A percentile compares a stretch with the other conserved stretches of the same genome.
phyloP scores from a whole-genome alignment of 2,888 invertebrate species.

The Incurvaria masculella region DNA sequence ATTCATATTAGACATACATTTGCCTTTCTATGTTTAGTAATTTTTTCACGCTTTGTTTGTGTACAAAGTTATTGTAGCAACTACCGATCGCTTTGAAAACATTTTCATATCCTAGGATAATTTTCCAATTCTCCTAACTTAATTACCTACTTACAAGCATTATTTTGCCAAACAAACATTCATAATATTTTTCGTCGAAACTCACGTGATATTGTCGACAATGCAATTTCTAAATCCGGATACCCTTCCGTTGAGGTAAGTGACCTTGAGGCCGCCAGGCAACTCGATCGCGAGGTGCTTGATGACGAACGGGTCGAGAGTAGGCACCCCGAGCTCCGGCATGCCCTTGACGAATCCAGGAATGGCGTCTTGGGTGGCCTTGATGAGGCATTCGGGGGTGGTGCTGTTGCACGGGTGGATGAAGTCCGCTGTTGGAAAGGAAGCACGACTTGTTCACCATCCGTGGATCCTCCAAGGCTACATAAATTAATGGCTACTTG shows the following conservation, averaged over 20 bases:
- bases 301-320: slow-evolving; percentile 40
- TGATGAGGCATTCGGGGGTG: slow-evolving; percentile 30
- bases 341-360: slow-evolving; percentile 42
- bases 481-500: background rate
- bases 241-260: slow-evolving; percentile 41
- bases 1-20: too few relatives aligned
- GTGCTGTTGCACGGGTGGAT: slow-evolving; percentile 41
- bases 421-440: slow-evolving; percentile 37
- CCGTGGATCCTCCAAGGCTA: background rate
- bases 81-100: too few relatives aligned
- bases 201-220: slow-evolving; percentile 41
- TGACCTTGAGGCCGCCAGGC: slow-evolving; percentile 33
- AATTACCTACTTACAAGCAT: too few relatives aligned
- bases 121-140: too few relatives aligned
- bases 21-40: too few relatives aligned
- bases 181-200: too few relatives aligned
- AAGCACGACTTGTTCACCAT: slow-evolving; percentile 8
- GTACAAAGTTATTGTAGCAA: too few relatives aligned
- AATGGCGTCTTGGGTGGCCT: slow-evolving; percentile 36
- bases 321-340: slow-evolving; percentile 28
- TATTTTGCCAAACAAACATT: too few relatives aligned
- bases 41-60: too few relatives aligned
- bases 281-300: slow-evolving; percentile 36
- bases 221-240: slow-evolving; percentile 39
- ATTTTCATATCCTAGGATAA: too few relatives aligned